Evolutionary conservation across 1,140 invertebrate species (phyloP).

Genomic region (Eciton burchellii): DNA sequence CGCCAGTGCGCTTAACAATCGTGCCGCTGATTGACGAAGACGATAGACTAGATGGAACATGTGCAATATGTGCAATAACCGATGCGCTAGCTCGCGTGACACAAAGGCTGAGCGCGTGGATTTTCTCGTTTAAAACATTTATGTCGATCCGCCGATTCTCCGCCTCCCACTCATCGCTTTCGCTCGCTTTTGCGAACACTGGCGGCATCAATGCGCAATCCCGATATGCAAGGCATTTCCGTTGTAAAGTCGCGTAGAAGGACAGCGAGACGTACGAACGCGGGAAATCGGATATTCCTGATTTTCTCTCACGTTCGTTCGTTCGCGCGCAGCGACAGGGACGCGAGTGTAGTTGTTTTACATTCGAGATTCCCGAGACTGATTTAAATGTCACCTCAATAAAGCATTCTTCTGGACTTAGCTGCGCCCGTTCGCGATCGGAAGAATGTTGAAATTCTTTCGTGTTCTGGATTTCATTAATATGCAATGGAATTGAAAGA

Average conservation of each 20-base stretch:
- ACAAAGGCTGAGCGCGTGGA: slow-evolving; percentile 65
- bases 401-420: too few species aligned
- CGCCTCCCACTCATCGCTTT: neutral
- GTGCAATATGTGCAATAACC: slow-evolving; percentile 59
- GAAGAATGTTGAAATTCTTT: too few species aligned
- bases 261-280: too few species aligned
- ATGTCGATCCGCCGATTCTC: slow-evolving; percentile 60
- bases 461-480: too few species aligned
- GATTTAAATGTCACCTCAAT: too few species aligned
- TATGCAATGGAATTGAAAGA: too few species aligned
- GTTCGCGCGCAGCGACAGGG: too few species aligned
- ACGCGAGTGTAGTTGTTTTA: too few species aligned
- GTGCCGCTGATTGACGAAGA: slow-evolving; percentile 51
- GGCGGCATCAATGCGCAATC: neutral
- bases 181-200: slow-evolving; percentile 15
- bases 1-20: slow-evolving; percentile 52
- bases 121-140: slow-evolving; percentile 68
- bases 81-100: slow-evolving; percentile 58
- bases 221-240: slow-evolving; percentile 12
- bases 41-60: slow-evolving; percentile 51
- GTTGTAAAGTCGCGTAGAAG: neutral
- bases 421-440: too few species aligned
- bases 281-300: too few species aligned
- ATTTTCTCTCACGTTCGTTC: too few species aligned
- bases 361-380: too few species aligned